Conservation (phyloP, 2,113 vertebrate species). For the Cyanocitta stelleri region DNA sequence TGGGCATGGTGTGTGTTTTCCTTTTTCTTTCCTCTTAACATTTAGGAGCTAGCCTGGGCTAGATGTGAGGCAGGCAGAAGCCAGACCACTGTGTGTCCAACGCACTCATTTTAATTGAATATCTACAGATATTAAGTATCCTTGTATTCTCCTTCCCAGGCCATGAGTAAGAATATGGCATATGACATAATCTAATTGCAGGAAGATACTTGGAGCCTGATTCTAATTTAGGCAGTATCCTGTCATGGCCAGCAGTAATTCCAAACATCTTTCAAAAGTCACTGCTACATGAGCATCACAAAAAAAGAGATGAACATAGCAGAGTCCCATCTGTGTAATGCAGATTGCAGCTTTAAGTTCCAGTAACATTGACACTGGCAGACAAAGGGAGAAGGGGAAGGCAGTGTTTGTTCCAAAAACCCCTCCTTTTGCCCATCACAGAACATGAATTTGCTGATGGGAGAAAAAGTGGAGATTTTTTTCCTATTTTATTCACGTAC, state of each 20-base stretch:
- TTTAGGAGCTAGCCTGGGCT: neutral
- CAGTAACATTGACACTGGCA: neutral
- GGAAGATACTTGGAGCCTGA: slow-evolving; percentile 23
- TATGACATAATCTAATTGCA: slow-evolving; percentile 27
- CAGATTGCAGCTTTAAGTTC: neutral
- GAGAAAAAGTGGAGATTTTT: neutral
- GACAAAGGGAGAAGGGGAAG: neutral
- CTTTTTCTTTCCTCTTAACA: neutral
- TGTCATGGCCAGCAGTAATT: neutral
- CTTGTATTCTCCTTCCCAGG: slow-evolving; percentile 18
- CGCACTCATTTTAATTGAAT: slow-evolving; percentile 14
- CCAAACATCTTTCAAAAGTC: neutral
- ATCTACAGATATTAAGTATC: slow-evolving; percentile 11
- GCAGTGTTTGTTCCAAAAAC: neutral
- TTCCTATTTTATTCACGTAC: neutral
- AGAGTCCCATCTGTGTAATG: neutral
- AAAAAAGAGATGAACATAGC: neutral
- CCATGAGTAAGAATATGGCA: slow-evolving; percentile 3
- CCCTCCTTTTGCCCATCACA: neutral
- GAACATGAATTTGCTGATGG: neutral
- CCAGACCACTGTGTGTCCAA: neutral
- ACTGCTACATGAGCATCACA: neutral
- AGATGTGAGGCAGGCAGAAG: slow-evolving; percentile 10
- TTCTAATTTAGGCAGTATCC: slow-evolving; percentile 35
- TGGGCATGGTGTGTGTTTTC: neutral